Evolutionary conservation across 1,140 invertebrate species (phyloP), one percentile per base, ranked within the genome.

Genomic region (Leptinotarsa defecta): DNA sequence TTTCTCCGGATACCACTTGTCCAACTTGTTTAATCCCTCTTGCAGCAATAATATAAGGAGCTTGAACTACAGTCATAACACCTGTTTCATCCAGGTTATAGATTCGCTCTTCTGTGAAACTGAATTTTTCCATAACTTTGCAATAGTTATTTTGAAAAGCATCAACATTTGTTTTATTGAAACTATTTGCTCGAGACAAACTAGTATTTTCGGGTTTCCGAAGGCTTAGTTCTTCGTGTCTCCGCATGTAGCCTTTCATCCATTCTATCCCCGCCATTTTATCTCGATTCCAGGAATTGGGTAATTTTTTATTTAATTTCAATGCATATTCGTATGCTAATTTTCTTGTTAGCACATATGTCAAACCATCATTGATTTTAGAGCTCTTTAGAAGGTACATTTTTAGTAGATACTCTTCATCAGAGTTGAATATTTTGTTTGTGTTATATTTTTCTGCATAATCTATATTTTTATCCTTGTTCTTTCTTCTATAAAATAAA

Each of bases 41-140:
- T 68, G 34, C n/a, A 4, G 65, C 72, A 6, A 77, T 52, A n/a
- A 74, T 52, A 63, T 78, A 68, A 11, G 71, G 73, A 24, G 84
- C 81, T 75, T 81, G 79, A 52, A 84, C 79, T 0, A 86, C 86
- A 43, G 85, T 85, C 27, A 80, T 83, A 48, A 86, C 68, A 19
- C 84, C 84, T 6, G 84, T 86, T 79, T 86, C 86, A 78, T 87
- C 86, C 13, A 84, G 75, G 77, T 87, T 86, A 77, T 61, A 69
- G 11, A 77, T 74, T 43, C 48, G 43, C 71, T 69, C 77, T 84
- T 85, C 27, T 83, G 73, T 49, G 48, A 22, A 15, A 20, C 8
- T 19, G 2, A 15, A 19, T 24, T 19, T 22, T 67, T 24, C 13
- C n/a, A 67, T 15, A 15, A 34, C 13, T 13, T 22, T 34, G 6